A percentile compares a stretch with the other conserved stretches of the same genome.
Evolutionary conservation across 2,113 vertebrate species (phyloP).

Genomic region (Anseranas semipalmata): DNA sequence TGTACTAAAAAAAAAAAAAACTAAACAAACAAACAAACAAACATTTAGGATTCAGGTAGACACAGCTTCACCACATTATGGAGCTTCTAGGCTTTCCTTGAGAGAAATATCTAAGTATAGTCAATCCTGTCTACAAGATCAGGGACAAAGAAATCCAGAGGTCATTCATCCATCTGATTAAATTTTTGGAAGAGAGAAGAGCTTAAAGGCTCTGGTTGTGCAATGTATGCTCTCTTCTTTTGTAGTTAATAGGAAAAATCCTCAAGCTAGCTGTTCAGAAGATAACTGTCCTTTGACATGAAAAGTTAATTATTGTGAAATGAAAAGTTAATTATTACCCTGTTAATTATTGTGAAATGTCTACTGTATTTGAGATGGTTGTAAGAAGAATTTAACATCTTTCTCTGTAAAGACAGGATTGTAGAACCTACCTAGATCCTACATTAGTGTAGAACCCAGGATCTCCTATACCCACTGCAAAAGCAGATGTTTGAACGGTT

Average conservation of each 20-base stretch:
- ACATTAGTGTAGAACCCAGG: accelerated
- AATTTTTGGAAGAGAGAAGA: not conserved
- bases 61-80: not conserved
- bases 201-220: not conserved
- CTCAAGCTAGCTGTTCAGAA: not conserved
- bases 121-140: not conserved
- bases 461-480: not conserved
- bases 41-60: not conserved
- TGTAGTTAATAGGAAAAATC: not conserved
- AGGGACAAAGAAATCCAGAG: not conserved
- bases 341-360: not conserved
- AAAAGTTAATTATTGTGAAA: not conserved
- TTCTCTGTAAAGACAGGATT: not conserved
- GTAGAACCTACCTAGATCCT: no score
- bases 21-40: no score
- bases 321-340: not conserved
- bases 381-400: not conserved
- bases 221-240: not conserved
- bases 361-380: not conserved
- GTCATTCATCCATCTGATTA: not conserved
- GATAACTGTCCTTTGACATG: not conserved
- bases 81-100: not conserved
- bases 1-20: not conserved
- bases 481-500: not conserved
- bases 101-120: not conserved